These are phyloP conservation scores for Platysternon megacephalum DNA, from an alignment of 2,113 vertebrate species.

Conservation along the genomic window DNA sequence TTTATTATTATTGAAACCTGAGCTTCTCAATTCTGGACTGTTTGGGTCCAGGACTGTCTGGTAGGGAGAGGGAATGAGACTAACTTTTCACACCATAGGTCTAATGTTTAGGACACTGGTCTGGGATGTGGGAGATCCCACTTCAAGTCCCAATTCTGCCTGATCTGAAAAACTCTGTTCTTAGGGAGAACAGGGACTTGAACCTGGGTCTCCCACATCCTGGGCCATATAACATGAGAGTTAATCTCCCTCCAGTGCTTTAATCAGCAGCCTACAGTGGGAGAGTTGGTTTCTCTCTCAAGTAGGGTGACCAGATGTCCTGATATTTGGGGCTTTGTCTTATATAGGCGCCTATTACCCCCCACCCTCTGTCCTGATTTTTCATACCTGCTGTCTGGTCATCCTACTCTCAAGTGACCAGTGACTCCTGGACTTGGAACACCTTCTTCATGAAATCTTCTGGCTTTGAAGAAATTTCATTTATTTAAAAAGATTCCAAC, in stretches of 20 bases:
- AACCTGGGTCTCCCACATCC: background rate
- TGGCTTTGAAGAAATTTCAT: background rate
- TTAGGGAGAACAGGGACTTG: background rate
- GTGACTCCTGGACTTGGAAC: background rate
- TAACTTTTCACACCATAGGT: background rate
- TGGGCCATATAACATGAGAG: background rate
- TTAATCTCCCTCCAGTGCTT: background rate
- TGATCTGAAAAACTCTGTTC: background rate
- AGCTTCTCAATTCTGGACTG: background rate
- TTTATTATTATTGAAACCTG: background rate
- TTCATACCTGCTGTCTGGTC: too few relatives aligned
- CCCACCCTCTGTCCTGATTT: too few relatives aligned
- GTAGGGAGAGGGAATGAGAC: background rate
- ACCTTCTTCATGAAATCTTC: background rate
- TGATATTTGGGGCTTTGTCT: too few relatives aligned
- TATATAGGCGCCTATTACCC: too few relatives aligned
- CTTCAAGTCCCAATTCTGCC: rapidly evolving
- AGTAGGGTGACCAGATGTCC: background rate
- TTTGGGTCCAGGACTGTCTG: background rate
- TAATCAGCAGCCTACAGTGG: background rate
- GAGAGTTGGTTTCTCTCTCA: background rate
- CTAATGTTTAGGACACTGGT: background rate
- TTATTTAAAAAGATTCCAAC: background rate
- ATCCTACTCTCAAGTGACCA: background rate
- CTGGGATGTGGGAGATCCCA: background rate